Percentiles rank a stretch among this genome's conserved stretches.
phyloP scores from a whole-genome alignment of 2,797 vertebrate species.

The Spinus olivaceus region DNA sequence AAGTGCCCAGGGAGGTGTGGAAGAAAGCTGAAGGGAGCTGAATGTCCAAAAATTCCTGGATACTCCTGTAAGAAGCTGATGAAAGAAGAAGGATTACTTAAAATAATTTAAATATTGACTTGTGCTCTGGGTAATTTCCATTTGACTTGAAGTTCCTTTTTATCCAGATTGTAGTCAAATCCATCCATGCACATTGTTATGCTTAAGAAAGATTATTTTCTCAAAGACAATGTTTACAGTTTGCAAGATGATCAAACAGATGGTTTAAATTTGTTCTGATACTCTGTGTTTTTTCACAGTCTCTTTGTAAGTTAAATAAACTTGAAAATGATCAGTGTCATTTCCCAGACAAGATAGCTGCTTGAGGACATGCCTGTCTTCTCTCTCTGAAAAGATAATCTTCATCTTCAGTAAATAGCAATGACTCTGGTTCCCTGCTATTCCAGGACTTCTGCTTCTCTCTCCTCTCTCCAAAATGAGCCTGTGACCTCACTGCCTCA shows the following conservation, averaged over 20 bases:
- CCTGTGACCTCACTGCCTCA: not conserved
- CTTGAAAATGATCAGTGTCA: slow-evolving; percentile 55
- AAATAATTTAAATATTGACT: slow-evolving; percentile 26
- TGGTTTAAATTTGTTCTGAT: slow-evolving; percentile 64
- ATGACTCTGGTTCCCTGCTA: not conserved
- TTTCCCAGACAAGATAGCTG: slow-evolving; percentile 24
- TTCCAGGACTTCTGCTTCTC: not conserved
- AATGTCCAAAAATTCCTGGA: not conserved
- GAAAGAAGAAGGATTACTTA: not conserved
- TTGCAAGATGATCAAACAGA: slow-evolving; percentile 63
- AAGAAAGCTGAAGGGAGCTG: not conserved
- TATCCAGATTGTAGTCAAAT: slow-evolving; percentile 9
- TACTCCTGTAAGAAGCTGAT: not conserved
- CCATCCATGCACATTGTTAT: slow-evolving; percentile 4
- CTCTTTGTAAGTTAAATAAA: slow-evolving; percentile 64
- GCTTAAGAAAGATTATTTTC: slow-evolving; percentile 43
- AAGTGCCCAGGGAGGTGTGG: not conserved
- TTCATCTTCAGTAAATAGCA: not conserved
- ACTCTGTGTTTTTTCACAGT: slow-evolving; percentile 62
- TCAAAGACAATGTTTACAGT: slow-evolving; percentile 47
- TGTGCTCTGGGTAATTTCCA: not conserved
- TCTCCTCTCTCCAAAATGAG: not conserved
- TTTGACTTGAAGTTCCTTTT: slow-evolving; percentile 17
- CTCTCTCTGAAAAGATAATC: slow-evolving; percentile 9
- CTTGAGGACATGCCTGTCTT: slow-evolving; percentile 33